Evolutionary conservation across 1,140 invertebrate species (phyloP).

Genomic region (Matsumurasca onukii): DNA sequence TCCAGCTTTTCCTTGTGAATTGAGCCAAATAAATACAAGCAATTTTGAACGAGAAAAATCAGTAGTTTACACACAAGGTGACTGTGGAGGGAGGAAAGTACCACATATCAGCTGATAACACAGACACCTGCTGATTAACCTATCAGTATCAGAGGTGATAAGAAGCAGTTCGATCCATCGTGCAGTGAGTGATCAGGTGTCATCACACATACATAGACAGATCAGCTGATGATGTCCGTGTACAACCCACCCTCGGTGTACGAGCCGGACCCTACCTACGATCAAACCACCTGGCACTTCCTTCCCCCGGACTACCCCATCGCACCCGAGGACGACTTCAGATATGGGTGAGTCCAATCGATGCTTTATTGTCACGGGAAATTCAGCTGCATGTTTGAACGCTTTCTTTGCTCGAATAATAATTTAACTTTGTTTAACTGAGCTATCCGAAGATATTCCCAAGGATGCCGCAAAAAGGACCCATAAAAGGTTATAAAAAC

Average conservation of each 20-base stretch:
- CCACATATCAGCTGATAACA: background rate
- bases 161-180: constrained; percentile 8
- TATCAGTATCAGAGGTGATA: constrained; percentile 20
- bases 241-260: constrained; percentile 11
- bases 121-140: constrained; percentile 18
- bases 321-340: constrained; percentile 60
- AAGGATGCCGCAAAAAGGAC: no score
- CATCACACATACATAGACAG: background rate
- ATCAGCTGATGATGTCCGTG: background rate
- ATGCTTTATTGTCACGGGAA: no score
- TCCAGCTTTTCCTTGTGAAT: no score
- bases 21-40: no score
- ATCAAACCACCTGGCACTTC: constrained; percentile 61
- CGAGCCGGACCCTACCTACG: constrained; percentile 50
- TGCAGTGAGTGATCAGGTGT: constrained; percentile 9
- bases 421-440: no score
- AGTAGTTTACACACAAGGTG: no score
- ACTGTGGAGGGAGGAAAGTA: background rate
- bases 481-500: no score
- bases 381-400: no score
- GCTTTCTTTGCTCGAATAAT: no score
- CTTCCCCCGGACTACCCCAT: constrained; percentile 67
- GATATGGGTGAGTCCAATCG: constrained; percentile 52
- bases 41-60: no score
- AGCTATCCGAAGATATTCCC: no score